These are phyloP conservation scores for Geodia barretti DNA, from an alignment of 37 sponge, comb jelly and placozoan species.

Conservation along the genomic window DNA sequence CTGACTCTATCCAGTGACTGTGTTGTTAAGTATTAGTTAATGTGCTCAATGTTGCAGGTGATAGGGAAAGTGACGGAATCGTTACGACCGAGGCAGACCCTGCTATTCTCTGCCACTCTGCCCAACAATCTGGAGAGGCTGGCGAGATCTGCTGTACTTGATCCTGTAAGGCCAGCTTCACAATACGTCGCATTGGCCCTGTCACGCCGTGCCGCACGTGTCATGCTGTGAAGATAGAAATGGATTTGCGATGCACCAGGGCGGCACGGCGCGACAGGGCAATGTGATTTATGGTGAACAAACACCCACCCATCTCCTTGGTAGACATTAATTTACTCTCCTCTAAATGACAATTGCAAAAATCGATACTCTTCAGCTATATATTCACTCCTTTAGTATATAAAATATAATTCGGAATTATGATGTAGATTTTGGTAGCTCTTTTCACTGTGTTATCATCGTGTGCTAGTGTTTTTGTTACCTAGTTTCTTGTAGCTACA, in stretches of 20 bases:
- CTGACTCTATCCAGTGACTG: too few species aligned
- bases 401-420: too few species aligned
- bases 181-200: neutral
- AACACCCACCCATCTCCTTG: too few species aligned
- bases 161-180: conserved; percentile 37
- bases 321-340: too few species aligned
- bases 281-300: neutral
- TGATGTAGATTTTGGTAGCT: too few species aligned
- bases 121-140: conserved; percentile 33
- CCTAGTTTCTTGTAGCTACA: too few species aligned
- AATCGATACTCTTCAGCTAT: too few species aligned
- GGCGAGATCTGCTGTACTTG: conserved; percentile 52
- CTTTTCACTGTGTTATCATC: neutral
- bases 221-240: too few species aligned
- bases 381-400: too few species aligned
- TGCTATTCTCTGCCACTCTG: conserved; percentile 50
- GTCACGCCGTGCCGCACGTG: neutral
- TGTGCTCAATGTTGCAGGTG: neutral
- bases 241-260: neutral
- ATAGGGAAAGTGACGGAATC: neutral
- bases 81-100: conserved; percentile 28
- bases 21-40: neutral
- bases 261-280: too few species aligned
- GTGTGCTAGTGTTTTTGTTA: too few species aligned
- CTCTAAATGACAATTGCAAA: too few species aligned